phyloP scores from a whole-genome alignment of 2,888 invertebrate genomes.

The Nemapogon koenigi region DNA sequence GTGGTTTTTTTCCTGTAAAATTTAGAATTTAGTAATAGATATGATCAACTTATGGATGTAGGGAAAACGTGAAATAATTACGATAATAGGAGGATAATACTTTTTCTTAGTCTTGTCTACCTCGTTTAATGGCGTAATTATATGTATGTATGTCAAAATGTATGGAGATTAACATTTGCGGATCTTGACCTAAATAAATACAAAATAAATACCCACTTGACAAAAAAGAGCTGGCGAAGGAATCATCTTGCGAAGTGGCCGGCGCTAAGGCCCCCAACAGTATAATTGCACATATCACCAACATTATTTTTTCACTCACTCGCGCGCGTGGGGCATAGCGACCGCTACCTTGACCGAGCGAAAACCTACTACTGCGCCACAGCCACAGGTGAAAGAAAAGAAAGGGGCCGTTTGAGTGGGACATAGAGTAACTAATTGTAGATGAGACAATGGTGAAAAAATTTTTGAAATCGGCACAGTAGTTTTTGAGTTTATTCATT shows the following conservation, averaged over 20 bases:
- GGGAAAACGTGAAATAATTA: too few relatives aligned
- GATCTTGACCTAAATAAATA: too few relatives aligned
- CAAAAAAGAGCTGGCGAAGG: conserved; percentile 81
- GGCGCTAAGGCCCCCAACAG: background rate
- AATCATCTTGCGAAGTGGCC: conserved; percentile 69
- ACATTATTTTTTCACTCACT: conserved; percentile 19
- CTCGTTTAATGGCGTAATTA: too few relatives aligned
- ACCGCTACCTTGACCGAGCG: background rate
- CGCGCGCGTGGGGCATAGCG: conserved; percentile 16
- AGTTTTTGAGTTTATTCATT: too few relatives aligned
- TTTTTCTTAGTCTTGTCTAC: too few relatives aligned
- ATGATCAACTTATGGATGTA: too few relatives aligned
- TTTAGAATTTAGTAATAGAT: too few relatives aligned
- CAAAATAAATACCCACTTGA: conserved; percentile 67
- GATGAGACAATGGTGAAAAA: conserved; percentile 1
- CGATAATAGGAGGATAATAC: too few relatives aligned
- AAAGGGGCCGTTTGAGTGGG: conserved; percentile 27
- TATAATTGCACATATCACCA: background rate
- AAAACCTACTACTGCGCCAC: background rate
- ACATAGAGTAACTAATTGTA: background rate
- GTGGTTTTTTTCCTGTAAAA: too few relatives aligned
- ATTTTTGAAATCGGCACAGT: too few relatives aligned
- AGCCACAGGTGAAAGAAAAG: conserved; percentile 28
- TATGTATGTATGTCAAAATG: too few relatives aligned
- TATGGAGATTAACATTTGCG: too few relatives aligned